A percentile compares a stretch with the other conserved stretches of the same genome.
phyloP scores from a whole-genome alignment of 2,888 invertebrate genomes.

The Ethmia dodecea region DNA sequence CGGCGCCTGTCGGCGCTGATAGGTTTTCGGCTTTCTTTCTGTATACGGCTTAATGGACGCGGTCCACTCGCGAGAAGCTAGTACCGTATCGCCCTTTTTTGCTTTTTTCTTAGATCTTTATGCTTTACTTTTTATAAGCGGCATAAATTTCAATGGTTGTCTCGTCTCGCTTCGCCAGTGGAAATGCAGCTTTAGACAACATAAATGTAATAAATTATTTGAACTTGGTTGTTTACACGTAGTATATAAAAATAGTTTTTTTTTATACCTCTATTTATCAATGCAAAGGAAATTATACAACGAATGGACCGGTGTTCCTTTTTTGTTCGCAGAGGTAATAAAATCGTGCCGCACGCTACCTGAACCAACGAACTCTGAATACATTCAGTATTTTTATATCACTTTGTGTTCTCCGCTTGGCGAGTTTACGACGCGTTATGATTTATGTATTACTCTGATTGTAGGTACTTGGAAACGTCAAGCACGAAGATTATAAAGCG shows the following conservation, averaged over 20 bases:
- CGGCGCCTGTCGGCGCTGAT: too few species aligned
- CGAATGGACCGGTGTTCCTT: constrained; percentile 16
- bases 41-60: too few species aligned
- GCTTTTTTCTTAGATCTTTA: too few species aligned
- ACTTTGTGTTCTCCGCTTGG: constrained; percentile 16
- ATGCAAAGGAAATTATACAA: constrained; percentile 23
- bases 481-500: constrained; percentile 24
- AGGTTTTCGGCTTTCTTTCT: too few species aligned
- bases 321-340: constrained; percentile 23
- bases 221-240: constrained; percentile 16
- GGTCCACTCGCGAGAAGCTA: too few species aligned
- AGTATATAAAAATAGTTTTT: constrained; percentile 9
- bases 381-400: constrained; percentile 17
- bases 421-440: constrained; percentile 23
- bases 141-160: too few species aligned
- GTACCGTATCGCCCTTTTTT: too few species aligned
- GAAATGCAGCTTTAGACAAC: too few species aligned
- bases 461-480: constrained; percentile 20
- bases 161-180: too few species aligned
- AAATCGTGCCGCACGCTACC: constrained; percentile 23
- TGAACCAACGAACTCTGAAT: constrained; percentile 24
- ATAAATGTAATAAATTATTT: too few species aligned
- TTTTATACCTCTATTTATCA: constrained; percentile 23
- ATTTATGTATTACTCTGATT: constrained; percentile 27
- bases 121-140: too few species aligned